These are phyloP conservation scores for Oryzias javanicus DNA, from an alignment of 2,113 vertebrate genomes.

Conservation along the genomic window DNA sequence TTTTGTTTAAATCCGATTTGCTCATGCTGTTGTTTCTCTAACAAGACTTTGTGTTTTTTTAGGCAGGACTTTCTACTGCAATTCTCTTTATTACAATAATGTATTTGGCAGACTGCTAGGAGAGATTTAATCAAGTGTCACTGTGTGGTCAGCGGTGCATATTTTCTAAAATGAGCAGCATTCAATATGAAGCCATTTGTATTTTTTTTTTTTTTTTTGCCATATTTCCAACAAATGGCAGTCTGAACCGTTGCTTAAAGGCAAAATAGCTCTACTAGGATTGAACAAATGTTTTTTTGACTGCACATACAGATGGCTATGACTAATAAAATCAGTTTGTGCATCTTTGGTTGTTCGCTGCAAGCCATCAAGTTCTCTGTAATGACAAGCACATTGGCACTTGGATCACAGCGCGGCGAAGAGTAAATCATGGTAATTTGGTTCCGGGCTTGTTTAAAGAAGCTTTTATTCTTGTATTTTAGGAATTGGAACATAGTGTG, in stretches of 20 bases:
- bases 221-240: slow-evolving; percentile 53
- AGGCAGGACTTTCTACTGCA: slow-evolving; percentile 7
- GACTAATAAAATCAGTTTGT: slow-evolving; percentile 77
- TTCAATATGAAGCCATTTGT: slow-evolving; percentile 37
- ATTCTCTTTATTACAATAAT: slow-evolving; percentile 11
- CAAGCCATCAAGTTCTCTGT: slow-evolving; percentile 56
- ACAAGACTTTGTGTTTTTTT: slow-evolving; percentile 10
- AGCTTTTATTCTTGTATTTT: slow-evolving; percentile 52
- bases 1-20: slow-evolving; percentile 40
- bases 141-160: slow-evolving; percentile 35
- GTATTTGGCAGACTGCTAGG: slow-evolving; percentile 24
- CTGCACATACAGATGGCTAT: slow-evolving; percentile 72
- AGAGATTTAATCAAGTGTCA: slow-evolving; percentile 36
- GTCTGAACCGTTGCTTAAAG: slow-evolving; percentile 64
- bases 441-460: slow-evolving; percentile 49
- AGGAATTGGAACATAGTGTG: slow-evolving; percentile 38
- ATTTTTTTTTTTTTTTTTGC: slow-evolving; percentile 11
- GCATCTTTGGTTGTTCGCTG: slow-evolving; percentile 63
- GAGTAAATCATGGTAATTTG: slow-evolving; percentile 63
- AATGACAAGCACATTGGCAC: slow-evolving; percentile 64
- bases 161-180: slow-evolving; percentile 19
- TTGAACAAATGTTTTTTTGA: slow-evolving; percentile 64
- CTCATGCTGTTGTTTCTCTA: slow-evolving; percentile 18
- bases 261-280: slow-evolving; percentile 69
- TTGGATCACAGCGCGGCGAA: slow-evolving; percentile 52